These are phyloP conservation scores for Halocynthia roretzi DNA, from an alignment of 23 tunicate genomes.

Conservation along the genomic window DNA sequence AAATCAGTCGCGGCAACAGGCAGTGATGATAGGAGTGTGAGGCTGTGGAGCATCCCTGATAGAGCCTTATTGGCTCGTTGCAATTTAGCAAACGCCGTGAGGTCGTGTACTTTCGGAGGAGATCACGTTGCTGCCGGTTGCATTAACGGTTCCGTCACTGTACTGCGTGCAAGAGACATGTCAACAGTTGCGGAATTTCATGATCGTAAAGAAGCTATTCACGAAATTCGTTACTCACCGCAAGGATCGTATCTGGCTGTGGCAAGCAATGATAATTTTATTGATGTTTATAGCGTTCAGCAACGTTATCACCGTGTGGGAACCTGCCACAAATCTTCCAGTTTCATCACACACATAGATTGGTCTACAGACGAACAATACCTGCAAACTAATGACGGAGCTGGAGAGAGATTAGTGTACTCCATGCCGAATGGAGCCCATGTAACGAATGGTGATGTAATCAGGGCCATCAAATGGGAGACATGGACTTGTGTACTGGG, in stretches of 20 bases:
- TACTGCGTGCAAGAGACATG: slow-evolving; percentile 75
- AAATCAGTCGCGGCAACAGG: slow-evolving; percentile 83
- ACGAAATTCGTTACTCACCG: slow-evolving; percentile 90
- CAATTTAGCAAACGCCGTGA: slow-evolving; percentile 58
- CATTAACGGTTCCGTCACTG: slow-evolving; percentile 72
- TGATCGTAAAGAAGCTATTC: slow-evolving; percentile 91
- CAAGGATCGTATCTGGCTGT: slow-evolving; percentile 90
- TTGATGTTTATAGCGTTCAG: slow-evolving; percentile 75
- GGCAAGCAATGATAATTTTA: slow-evolving; percentile 94
- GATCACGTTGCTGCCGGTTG: slow-evolving; percentile 91
- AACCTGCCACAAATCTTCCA: slow-evolving; percentile 79
- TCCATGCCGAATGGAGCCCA: slow-evolving; percentile 63
- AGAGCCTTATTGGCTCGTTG: slow-evolving; percentile 60
- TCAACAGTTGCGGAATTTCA: slow-evolving; percentile 36
- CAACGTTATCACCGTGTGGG: slow-evolving; percentile 75
- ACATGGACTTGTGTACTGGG: slow-evolving; percentile 93
- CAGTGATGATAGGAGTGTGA: slow-evolving; percentile 80
- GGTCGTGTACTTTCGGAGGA: slow-evolving; percentile 75
- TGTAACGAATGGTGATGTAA: slow-evolving; percentile 66
- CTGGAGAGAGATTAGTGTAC: slow-evolving; percentile 94
- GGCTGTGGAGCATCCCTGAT: slow-evolving; percentile 73
- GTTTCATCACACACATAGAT: slow-evolving; percentile 98
- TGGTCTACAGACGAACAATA: slow-evolving; percentile 82
- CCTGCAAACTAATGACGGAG: slow-evolving; percentile 96
- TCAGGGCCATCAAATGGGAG: slow-evolving; percentile 76